Evolutionary conservation across 2,888 invertebrate species (phyloP), one percentile per base, ranked within the genome.

Genomic region (Tetropium fuscum): DNA sequence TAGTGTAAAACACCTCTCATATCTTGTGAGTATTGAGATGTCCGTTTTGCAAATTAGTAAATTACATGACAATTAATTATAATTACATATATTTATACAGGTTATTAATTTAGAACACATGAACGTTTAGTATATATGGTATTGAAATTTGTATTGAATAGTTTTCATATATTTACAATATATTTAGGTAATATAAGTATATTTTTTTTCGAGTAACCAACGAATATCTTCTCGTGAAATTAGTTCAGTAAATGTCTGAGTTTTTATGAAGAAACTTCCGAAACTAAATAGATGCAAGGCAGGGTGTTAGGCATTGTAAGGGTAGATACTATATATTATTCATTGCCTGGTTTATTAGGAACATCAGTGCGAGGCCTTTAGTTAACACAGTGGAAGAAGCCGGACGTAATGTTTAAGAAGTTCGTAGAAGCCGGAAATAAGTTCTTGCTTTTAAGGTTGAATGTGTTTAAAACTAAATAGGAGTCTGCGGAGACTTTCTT

Each of bases 331-430:
- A 63, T 68, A 63, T 62, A 68, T 65, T 62, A 68, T 68, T 68
- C 68, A 68, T 65, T 43, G 62, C 58, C 36, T 55, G 64, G 58
- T 63, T 63, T 59, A 65, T 65, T 62, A 63, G 60, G 65, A 63
- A 63, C 63, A 65, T 63, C 65, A 61, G 63, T 63, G 57, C 51
- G 59, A 63, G 59, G 64, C 53, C 38, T 61, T 36, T 54, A 60
- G 65, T 63, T 64, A 63, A 60, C 60, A 63, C 60, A 53, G 61
- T 53, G 51, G 44, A 48, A 51, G 58, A 22, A 53, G 41, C 66
- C 65, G 71, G 71, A 71, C 66, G 66, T 60, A 60, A 64, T 63
- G 65, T 69, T 69, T 71, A 66, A 69, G 69, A 71, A 69, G 58
- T 69, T 69, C 48, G 48, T 62, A 53, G 63, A 57, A 64, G 58